These are phyloP conservation scores for Characodon lateralis DNA, from an alignment of 2,797 vertebrate genomes.

Conservation along the genomic window DNA sequence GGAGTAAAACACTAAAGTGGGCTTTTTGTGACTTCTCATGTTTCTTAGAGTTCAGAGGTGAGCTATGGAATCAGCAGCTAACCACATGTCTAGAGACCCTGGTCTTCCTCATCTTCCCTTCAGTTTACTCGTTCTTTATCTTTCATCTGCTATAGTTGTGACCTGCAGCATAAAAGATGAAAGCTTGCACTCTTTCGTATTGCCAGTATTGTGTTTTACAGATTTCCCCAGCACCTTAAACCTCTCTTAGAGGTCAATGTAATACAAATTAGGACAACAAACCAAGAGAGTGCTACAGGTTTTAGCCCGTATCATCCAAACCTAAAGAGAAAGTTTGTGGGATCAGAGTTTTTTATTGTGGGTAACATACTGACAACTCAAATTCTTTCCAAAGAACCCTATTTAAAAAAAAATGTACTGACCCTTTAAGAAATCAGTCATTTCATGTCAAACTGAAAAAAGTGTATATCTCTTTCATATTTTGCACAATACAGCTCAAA, in stretches of 20 bases:
- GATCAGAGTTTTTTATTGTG: neutral
- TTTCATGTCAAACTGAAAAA: neutral
- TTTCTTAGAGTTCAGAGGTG: slow-evolving; percentile 56
- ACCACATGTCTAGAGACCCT: slow-evolving; percentile 67
- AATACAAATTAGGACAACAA: neutral
- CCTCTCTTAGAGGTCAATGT: neutral
- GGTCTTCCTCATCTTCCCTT: slow-evolving; percentile 23
- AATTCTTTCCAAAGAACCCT: neutral
- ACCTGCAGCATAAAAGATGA: slow-evolving; percentile 12
- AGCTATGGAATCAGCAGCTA: slow-evolving; percentile 72
- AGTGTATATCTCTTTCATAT: neutral
- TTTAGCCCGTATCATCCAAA: neutral
- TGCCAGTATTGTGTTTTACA: slow-evolving; percentile 1
- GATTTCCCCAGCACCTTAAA: neutral
- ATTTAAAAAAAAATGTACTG: too few relatives aligned
- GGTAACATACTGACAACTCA: neutral
- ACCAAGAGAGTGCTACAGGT: neutral
- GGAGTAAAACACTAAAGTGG: slow-evolving; percentile 50
- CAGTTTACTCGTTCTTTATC: slow-evolving; percentile 41
- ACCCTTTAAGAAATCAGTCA: neutral
- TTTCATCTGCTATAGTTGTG: slow-evolving; percentile 35
- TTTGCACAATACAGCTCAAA: neutral
- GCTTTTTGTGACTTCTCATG: slow-evolving; percentile 48
- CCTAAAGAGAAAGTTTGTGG: neutral
- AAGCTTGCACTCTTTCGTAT: slow-evolving; percentile 3